Evolutionary conservation across 2,888 invertebrate species (phyloP), one percentile per base, ranked within the genome.

Genomic region (Drosophila atroscutellata): DNA sequence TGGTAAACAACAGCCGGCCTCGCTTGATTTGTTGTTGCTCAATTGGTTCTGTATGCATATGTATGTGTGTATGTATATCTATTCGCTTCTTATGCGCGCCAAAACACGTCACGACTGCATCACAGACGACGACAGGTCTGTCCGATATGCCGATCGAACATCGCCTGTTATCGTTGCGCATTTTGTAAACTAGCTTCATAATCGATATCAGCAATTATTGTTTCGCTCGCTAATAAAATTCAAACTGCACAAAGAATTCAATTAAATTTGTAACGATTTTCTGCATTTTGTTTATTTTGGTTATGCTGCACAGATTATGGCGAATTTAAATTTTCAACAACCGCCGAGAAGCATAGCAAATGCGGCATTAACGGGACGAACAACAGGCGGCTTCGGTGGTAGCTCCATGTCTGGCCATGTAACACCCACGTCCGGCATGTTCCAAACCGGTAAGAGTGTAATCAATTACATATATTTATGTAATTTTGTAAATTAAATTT

Each of bases 281-380:
- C 15, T 55, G 13, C 3, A 28, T 24, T 9, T 37, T 59, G 3
- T 28, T 26, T n/a, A 20, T 34, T 55, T 32, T 59, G 15, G 13
- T 54, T 20, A 50, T 42, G 3, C 2, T 36, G 60, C 77, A n/a
- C 94, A 95, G 96, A 97, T 96, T 95, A 97, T 97, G 97, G 97
- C 97, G 95, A 97, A 97, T 95, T 95, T 97, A 95, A 97, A 97
- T 95, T 97, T 97, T 94, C 96, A 96, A 94, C 96, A 96, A 94
- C 96, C 96, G 91, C 97, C 97, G 94, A 95, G 97, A 94, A 97
- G 96, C 95, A 96, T 97, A 94, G 96, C 96, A 93, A 96, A 96
- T 94, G 95, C 95, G 91, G 95, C 95, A 93, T 94, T 96, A 92
- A 94, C 95, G 91, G 94, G 93, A 89, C 94, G 93, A 84, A 95